Evolutionary conservation across 2,113 vertebrate species (phyloP), one percentile per base, ranked within the genome.

Genomic region (Corvus cornix): DNA sequence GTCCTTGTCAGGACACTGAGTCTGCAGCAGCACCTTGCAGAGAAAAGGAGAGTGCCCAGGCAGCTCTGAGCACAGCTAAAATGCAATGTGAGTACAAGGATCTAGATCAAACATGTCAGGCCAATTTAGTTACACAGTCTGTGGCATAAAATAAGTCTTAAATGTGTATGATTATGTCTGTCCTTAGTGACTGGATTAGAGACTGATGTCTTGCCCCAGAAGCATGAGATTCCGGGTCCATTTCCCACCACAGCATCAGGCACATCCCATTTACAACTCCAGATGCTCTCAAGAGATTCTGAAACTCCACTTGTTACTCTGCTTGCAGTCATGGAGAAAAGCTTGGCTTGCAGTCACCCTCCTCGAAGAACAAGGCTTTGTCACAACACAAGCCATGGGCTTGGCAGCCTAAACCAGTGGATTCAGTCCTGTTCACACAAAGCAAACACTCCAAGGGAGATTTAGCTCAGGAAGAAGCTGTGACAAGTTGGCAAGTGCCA

Each of bases 331-430:
- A 39, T 44, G 73, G 68, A 80, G 28, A 37, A 76, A 76, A 80
- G 48, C 35, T 56, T 48, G 31, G 20, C 46, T 74, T 44, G 49
- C 49, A 56, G 9, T 41, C 44, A 31, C 66, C 33, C 30, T 55
- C 52, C 74, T 35, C 2, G 0, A 63, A 64, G 62, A 30, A 6
- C 30, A 39, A 59, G 66, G 31, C n/a, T 83, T 33, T 22, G 49
- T 49, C 44, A 52, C 56, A 67, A n/a, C 31, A n/a, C 0, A 0
- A 87, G 52, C 74, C 60, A 8, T 2, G 7, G 58, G 16, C 35
- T 60, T 33, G 56, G 56, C 41, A 84, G 41, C 46, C 59, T 35
- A 3, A 33, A 91, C 14, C 31, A 22, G 39, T 6, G 30, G 23
- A 41, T 55, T 35, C 37, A 63, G 55, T 5, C 53, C 67, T 52